These are phyloP conservation scores for Aphidius gifuensis DNA, from an alignment of 1,140 invertebrate genomes.

Conservation along the genomic window DNA sequence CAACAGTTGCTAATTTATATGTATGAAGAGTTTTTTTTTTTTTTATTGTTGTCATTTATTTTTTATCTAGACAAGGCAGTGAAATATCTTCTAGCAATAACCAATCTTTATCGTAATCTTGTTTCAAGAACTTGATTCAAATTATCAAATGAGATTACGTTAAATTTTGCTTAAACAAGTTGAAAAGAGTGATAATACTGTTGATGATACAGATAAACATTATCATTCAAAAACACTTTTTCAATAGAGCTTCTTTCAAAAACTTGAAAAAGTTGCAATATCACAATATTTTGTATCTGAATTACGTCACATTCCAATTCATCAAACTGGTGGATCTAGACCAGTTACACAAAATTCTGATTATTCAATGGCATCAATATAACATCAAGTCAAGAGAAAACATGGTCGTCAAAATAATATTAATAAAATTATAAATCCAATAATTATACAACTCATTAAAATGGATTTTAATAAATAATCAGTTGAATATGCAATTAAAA, in stretches of 20 bases:
- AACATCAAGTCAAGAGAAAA: constrained; percentile 48
- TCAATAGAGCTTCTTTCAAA: constrained; percentile 73
- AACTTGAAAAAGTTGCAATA: constrained; percentile 78
- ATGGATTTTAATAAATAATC: constrained; percentile 87
- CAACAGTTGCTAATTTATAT: too few species aligned
- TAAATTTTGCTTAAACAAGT: constrained; percentile 59
- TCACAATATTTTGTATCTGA: constrained; percentile 79
- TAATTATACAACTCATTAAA: constrained; percentile 78
- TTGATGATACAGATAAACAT: constrained; percentile 49
- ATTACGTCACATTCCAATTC: constrained; percentile 47
- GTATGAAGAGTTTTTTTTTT: too few species aligned
- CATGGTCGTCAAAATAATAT: constrained; percentile 40
- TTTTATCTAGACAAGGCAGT: too few species aligned
- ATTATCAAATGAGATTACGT: constrained; percentile 66
- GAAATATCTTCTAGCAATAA: too few species aligned
- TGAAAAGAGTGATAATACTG: constrained; percentile 48
- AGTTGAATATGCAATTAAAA: constrained; percentile 81
- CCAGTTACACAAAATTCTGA: constrained; percentile 56
- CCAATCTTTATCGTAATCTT: too few species aligned
- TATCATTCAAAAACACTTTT: constrained; percentile 59
- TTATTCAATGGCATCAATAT: constrained; percentile 54
- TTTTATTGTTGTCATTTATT: too few species aligned
- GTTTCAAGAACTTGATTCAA: too few species aligned
- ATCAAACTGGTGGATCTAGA: constrained; percentile 45
- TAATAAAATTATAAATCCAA: constrained; percentile 54